Conservation (phyloP, 2,888 invertebrate species). For the Shargacucullia verbasci region DNA sequence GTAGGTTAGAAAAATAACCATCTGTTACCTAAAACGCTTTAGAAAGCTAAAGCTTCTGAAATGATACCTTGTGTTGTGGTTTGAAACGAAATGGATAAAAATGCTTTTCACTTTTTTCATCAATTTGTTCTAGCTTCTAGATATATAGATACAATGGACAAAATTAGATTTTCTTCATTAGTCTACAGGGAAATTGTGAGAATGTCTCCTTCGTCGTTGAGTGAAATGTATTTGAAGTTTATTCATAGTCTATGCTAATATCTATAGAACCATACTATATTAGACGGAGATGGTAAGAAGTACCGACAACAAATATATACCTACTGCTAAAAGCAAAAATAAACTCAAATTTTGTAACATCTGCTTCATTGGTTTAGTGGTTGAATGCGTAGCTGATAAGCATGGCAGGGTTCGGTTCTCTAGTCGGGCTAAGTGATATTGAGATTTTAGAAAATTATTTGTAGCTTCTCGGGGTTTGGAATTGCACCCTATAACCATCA, state of each 20-base stretch:
- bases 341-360: no score
- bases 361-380: no score
- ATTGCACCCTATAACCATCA: no score
- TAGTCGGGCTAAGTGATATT: no score
- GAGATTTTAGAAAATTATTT: no score
- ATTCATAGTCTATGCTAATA: slow-evolving; percentile 47
- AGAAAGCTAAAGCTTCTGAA: slow-evolving; percentile 50
- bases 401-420: no score
- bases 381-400: no score
- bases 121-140: slow-evolving; percentile 5
- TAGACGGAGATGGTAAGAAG: background rate
- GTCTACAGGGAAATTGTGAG: slow-evolving; percentile 37
- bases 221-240: slow-evolving; percentile 43
- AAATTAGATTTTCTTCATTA: slow-evolving; percentile 44
- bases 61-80: slow-evolving; percentile 59
- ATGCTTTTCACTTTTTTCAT: slow-evolving; percentile 21
- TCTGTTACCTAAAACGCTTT: slow-evolving; percentile 27
- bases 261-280: slow-evolving; percentile 26
- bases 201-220: slow-evolving; percentile 19
- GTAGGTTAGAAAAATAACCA: slow-evolving; percentile 14
- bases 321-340: no score
- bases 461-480: no score
- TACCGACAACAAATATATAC: no score
- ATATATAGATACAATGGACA: slow-evolving; percentile 42
- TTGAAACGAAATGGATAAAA: slow-evolving; percentile 44